phyloP scores from a whole-genome alignment of 2,797 vertebrate species.

The Sarcoramphus papa region DNA sequence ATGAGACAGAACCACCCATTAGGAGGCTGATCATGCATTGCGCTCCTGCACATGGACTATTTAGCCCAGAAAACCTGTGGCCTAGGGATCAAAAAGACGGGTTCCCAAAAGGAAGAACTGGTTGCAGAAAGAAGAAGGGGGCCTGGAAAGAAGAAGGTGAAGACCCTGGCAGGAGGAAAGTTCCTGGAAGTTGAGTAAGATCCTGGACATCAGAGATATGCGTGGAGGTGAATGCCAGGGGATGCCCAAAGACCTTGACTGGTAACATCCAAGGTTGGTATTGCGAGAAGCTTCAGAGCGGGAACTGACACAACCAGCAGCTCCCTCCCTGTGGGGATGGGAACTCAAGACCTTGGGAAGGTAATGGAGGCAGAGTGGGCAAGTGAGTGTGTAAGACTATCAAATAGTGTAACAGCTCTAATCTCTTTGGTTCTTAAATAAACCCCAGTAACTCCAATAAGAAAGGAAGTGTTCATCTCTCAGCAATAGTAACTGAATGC shows the following conservation, averaged over 20 bases:
- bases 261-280: background rate
- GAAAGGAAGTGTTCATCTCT: background rate
- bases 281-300: background rate
- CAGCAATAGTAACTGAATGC: background rate
- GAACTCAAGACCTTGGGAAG: background rate
- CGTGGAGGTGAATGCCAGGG: accelerated
- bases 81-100: background rate
- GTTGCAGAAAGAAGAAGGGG: background rate
- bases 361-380: background rate
- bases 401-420: background rate
- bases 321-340: accelerated
- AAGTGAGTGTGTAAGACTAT: background rate
- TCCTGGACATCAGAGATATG: background rate
- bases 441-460: background rate
- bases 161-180: background rate
- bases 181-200: background rate
- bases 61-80: background rate
- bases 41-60: background rate
- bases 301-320: background rate
- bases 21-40: background rate
- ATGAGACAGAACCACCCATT: background rate
- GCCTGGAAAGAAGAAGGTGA: background rate
- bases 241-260: background rate
- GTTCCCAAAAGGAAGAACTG: background rate
- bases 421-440: background rate